A percentile compares a stretch with the other conserved stretches of the same genome.
These are phyloP conservation scores for Abrostola triplasia DNA, from an alignment of 2,888 invertebrate species.

Conservation along the genomic window DNA sequence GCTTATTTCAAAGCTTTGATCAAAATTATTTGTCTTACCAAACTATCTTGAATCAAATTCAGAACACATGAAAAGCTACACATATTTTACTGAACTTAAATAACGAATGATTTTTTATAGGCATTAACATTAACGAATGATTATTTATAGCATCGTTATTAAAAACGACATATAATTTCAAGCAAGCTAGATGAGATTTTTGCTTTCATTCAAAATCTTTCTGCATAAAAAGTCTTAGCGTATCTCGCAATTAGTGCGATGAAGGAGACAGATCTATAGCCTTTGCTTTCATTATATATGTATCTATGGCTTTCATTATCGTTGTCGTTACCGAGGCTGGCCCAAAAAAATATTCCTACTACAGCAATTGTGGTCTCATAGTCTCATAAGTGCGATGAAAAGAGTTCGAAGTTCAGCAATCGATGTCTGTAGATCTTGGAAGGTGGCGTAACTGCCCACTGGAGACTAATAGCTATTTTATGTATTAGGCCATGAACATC, in stretches of 20 bases:
- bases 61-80: too few species aligned
- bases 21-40: too few species aligned
- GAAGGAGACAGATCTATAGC: conserved; percentile 29
- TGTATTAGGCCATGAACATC: conserved; percentile 45
- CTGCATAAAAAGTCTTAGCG: conserved; percentile 32
- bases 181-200: conserved; percentile 26
- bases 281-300: conserved; percentile 25
- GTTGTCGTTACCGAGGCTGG: neutral
- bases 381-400: conserved; percentile 4
- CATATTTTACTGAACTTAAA: too few species aligned
- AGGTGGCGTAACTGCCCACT: conserved; percentile 46
- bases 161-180: neutral
- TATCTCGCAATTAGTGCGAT: conserved; percentile 52
- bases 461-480: conserved; percentile 53
- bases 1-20: too few species aligned
- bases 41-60: too few species aligned
- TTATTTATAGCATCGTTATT: too few species aligned
- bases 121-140: too few species aligned
- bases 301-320: conserved; percentile 13
- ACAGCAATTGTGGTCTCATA: conserved; percentile 17
- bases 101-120: too few species aligned
- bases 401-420: conserved; percentile 46
- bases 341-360: conserved; percentile 23
- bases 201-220: conserved; percentile 29
- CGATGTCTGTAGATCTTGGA: conserved; percentile 57